Evolutionary conservation across 2,888 invertebrate species (phyloP).

Genomic region (Helicoverpa assulta): DNA sequence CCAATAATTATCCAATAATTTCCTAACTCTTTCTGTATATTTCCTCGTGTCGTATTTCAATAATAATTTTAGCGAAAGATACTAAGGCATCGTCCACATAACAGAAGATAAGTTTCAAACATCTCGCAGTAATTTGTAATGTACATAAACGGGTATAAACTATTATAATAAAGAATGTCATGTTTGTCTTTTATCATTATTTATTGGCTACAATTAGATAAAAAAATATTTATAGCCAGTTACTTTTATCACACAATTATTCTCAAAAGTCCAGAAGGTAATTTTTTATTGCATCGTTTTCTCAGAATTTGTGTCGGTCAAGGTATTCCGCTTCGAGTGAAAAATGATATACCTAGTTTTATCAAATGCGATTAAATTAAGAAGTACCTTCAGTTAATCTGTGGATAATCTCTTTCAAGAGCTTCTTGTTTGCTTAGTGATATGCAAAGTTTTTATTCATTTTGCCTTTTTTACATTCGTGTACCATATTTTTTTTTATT

Average conservation of each 20-base stretch:
- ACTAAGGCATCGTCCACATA: constrained; percentile 35
- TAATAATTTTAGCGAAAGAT: constrained; percentile 24
- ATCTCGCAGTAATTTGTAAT: neutral
- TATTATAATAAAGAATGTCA: neutral
- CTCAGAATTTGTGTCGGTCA: constrained; percentile 58
- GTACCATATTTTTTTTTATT: too few relatives aligned
- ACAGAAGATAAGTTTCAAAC: neutral
- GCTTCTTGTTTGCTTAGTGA: neutral
- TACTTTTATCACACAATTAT: constrained; percentile 45
- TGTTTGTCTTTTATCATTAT: constrained; percentile 26
- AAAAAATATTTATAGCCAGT: constrained; percentile 11
- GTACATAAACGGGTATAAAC: neutral
- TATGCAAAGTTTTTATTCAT: neutral
- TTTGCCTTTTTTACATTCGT: neutral
- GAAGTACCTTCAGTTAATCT: constrained; percentile 25
- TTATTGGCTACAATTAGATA: constrained; percentile 22
- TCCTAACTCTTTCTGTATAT: constrained; percentile 39
- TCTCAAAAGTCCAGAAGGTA: constrained; percentile 30
- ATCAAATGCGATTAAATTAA: constrained; percentile 39
- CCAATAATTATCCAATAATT: constrained; percentile 33
- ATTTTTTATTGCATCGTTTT: constrained; percentile 49
- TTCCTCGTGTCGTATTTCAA: constrained; percentile 45
- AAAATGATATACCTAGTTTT: constrained; percentile 40
- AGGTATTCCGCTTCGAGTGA: constrained; percentile 53
- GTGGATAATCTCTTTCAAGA: neutral